phyloP scores from a whole-genome alignment of 30 jellyfish, hydroid and myxozoan genomes.

The Nemopilema nomurai region DNA sequence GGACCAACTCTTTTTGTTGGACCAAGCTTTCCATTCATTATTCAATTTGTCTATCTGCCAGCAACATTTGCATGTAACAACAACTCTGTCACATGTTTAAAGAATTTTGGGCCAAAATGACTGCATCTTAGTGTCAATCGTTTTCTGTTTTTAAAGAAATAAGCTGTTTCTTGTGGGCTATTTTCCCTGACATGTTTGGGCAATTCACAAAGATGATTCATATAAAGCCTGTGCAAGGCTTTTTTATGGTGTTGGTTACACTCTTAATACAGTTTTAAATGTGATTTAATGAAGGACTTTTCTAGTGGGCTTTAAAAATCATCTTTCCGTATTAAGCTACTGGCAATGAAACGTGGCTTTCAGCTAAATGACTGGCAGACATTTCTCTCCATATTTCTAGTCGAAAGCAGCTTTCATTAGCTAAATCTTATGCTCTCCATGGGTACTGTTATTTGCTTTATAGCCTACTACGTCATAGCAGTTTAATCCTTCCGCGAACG shows the following conservation, averaged over 20 bases:
- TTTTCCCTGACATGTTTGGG: neutral
- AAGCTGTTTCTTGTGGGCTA: neutral
- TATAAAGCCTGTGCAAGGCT: neutral
- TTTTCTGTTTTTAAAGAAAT: neutral
- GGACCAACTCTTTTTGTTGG: too few relatives aligned
- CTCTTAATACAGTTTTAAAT: neutral
- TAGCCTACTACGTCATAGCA: neutral
- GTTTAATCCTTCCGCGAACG: neutral
- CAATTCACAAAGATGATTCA: neutral
- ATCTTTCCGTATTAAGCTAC: neutral
- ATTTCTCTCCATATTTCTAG: neutral
- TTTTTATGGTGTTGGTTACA: neutral
- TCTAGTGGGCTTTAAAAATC: neutral
- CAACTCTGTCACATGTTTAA: too few relatives aligned
- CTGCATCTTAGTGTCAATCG: neutral
- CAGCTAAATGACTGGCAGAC: neutral
- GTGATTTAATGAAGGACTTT: neutral
- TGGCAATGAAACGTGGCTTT: neutral
- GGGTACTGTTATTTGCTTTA: neutral
- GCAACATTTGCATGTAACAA: too few relatives aligned
- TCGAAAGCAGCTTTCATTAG: neutral
- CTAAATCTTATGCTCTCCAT: too few relatives aligned
- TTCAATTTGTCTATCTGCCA: too few relatives aligned
- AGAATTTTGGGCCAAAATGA: neutral
- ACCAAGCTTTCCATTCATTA: too few relatives aligned